phyloP scores from a whole-genome alignment of 1,140 invertebrate species.

The Hylaeus volcanicus region DNA sequence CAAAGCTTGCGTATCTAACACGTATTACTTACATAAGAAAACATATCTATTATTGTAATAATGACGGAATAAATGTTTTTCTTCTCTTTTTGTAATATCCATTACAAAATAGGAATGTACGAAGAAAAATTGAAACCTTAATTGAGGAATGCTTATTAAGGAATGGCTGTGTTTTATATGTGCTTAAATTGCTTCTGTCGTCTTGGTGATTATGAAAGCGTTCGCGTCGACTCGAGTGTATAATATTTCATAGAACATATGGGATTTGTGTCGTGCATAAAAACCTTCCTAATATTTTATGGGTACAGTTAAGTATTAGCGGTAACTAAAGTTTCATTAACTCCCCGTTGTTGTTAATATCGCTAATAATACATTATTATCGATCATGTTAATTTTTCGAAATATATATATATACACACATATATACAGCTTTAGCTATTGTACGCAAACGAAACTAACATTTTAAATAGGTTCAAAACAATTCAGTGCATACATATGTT shows the following conservation, averaged over 20 bases:
- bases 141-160: slow-evolving; percentile 8
- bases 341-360: background rate
- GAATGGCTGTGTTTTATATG: slow-evolving; percentile 34
- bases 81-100: slow-evolving; percentile 23
- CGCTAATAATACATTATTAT: background rate
- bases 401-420: background rate
- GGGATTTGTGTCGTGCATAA: slow-evolving; percentile 1
- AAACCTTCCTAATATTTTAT: background rate
- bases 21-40: background rate
- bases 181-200: slow-evolving; percentile 43
- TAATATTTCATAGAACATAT: background rate
- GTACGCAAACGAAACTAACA: slow-evolving; percentile 1
- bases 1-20: slow-evolving; percentile 39
- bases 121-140: background rate
- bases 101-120: slow-evolving; percentile 4
- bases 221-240: slow-evolving; percentile 7
- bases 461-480: slow-evolving; percentile 38
- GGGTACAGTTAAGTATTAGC: background rate
- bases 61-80: slow-evolving; percentile 26
- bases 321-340: slow-evolving; percentile 1
- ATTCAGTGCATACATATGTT: slow-evolving; percentile 48
- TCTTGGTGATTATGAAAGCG: slow-evolving; percentile 33
- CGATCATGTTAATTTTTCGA: background rate
- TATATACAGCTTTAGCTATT: slow-evolving; percentile 34
- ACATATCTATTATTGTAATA: slow-evolving; percentile 30